A percentile compares a stretch with the other conserved stretches of the same genome.
These are phyloP conservation scores for Camponotus floridanus DNA, from an alignment of 1,140 invertebrate species.

Conservation along the genomic window DNA sequence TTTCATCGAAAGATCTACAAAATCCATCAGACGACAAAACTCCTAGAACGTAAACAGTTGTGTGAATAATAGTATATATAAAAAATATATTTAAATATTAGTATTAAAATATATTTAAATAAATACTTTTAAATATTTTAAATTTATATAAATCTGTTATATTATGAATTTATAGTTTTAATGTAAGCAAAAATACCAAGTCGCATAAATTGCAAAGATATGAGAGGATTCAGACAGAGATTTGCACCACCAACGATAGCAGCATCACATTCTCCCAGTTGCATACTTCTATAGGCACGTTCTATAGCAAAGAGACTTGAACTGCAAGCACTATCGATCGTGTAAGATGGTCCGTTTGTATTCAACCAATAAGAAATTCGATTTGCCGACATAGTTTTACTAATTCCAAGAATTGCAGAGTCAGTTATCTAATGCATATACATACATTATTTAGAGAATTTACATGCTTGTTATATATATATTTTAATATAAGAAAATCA, in stretches of 20 bases:
- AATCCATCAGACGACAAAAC: constrained; percentile 94
- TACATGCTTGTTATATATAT: too few species aligned
- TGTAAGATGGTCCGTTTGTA: constrained; percentile 92
- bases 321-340: constrained; percentile 96
- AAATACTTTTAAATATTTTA: too few species aligned
- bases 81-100: too few species aligned
- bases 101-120: too few species aligned
- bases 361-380: constrained; percentile 93
- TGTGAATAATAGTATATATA: neutral
- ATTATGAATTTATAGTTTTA: too few species aligned
- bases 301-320: constrained; percentile 95
- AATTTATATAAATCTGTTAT: too few species aligned
- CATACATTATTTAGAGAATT: neutral
- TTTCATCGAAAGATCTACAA: constrained; percentile 96
- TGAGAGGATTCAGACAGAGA: constrained; percentile 93
- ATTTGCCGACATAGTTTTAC: constrained; percentile 96
- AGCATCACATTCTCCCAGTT: constrained; percentile 92
- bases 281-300: constrained; percentile 92
- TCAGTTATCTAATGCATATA: constrained; percentile 80
- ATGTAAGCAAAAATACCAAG: constrained; percentile 76
- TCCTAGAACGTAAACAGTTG: constrained; percentile 83
- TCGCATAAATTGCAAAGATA: constrained; percentile 92
- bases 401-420: constrained; percentile 88
- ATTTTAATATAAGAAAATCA: neutral
- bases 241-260: constrained; percentile 95